Base-by-base conservation (phyloP, 2,888 invertebrate species). In the Hipparchia semele region DNA sequence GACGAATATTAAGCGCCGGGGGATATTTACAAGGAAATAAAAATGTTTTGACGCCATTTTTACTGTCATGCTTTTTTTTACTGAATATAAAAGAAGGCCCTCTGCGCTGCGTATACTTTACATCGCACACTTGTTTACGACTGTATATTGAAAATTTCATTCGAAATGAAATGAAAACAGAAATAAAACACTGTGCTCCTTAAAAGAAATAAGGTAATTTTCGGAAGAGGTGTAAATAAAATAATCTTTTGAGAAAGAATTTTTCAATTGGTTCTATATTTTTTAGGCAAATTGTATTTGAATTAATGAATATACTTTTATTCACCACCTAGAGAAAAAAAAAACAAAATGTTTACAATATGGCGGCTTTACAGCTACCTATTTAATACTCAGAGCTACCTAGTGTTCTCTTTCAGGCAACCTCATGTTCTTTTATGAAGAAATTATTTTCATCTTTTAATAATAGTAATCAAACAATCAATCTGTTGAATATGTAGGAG, bases 1-100 rank as follows among this genome's bases (percentile, higher is more conserved):
- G 87, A 84, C 86, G 88, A 90, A 91, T 91, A 91, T 90, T 90
- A 90, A 91, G 85, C 85, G 82, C 79, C 82, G 76, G 70, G 81
- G 84, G 83, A 86, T 87, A 90, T 90, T 89, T 89, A 90, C 87
- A 86, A 80, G 83, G 80, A 78, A 85, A 86, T 87, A 89, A 90
- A 87, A 88, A 86, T 86, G 85, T 86, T 86, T 84, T 84, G 84
- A 83, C 83, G 83, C 82, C 83, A 80, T 84, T 83, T 82, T 84
- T 82, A 83, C 79, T 81, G 80, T 76, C 76, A 76, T 74, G 65
- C 75, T 74, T 74, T 75, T 80, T 73, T 82, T 80, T 79, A 73
- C 71, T 53, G 74, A 76, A 79, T 77, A 76, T 74, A 77, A 79
- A 79, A 76, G 51, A n/a, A 60, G 33, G 64, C 51, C 72, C 65